Base-by-base conservation (phyloP, 2,888 invertebrate genomes). In the Saturnia japonica region DNA sequence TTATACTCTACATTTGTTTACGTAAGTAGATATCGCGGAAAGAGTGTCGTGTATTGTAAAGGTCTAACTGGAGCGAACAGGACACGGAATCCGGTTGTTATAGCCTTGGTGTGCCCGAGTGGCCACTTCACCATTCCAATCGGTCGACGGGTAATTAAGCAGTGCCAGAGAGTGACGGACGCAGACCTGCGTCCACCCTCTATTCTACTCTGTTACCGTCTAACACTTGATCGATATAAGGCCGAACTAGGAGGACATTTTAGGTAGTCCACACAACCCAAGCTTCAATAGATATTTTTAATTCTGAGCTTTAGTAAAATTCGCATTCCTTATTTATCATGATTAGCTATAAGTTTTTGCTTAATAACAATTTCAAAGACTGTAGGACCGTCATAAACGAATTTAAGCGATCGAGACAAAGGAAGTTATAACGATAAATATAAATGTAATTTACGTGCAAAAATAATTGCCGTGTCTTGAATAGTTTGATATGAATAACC, bases 81-180 rank as follows among this genome's bases (percentile, higher is more conserved):
- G 88, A 90, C 85, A 89, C 85, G 88, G 87, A 92, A 92, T 93
- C 93, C 92, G 92, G 93, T 93, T 89, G 85, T 84, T 82, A 80
- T 89, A 91, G 89, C 93, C 93, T 93, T 93, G 93, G 89, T 87
- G 82, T 86, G 86, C 83, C 85, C 85, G 86, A 91, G 89, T 90
- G 89, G 88, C 90, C 91, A 93, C 92, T 93, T 91, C 88, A 91
- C 91, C 91, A 85, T 87, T 93, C 92, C 90, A 92, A 91, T 91
- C 89, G 85, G 83, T 77, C 80, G 86, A 82, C 86, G 83, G 85
- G 85, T 90, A 91, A 93, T 93, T 92, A 89, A 88, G 80, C 85
- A 81, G 76, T 82, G 80, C 81, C 80, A 78, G 80, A 86, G 82
- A 83, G 84, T 79, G 82, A 83, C 81, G 82, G 81, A 82, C 79